A percentile compares a stretch with the other conserved stretches of the same genome.
phyloP scores from a whole-genome alignment of 2,888 invertebrate genomes.

The Cetonia aurata region DNA sequence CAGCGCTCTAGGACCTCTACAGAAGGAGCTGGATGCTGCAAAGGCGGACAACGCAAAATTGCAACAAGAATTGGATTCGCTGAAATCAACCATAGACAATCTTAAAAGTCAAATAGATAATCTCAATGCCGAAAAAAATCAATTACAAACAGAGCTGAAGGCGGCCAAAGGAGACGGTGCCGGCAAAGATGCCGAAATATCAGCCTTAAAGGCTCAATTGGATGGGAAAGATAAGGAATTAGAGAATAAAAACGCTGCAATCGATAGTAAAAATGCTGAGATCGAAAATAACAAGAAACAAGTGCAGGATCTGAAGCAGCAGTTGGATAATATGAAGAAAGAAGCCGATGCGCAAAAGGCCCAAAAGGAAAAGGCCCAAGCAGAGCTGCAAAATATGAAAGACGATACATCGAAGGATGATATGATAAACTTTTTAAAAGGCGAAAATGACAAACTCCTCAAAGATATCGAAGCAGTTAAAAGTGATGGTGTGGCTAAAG shows the following conservation, averaged over 20 bases:
- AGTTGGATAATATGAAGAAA: conserved; percentile 5
- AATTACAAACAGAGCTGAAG: conserved; percentile 30
- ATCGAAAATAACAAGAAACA: conserved; percentile 31
- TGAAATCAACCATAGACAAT: neutral
- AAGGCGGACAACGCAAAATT: conserved; percentile 42
- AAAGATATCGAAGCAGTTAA: conserved; percentile 39
- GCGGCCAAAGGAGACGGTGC: conserved; percentile 25
- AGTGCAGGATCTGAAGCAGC: conserved; percentile 22
- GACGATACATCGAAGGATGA: conserved; percentile 21
- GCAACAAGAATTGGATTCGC: conserved; percentile 30
- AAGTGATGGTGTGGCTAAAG: conserved; percentile 11
- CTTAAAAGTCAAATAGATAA: conserved; percentile 7
- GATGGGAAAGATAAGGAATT: conserved; percentile 27
- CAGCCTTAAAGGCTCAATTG: conserved; percentile 7
- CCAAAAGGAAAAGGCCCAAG: neutral
- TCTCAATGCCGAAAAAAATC: conserved; percentile 13
- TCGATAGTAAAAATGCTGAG: conserved; percentile 14
- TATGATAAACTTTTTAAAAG: conserved; percentile 34
- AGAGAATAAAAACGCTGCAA: conserved; percentile 23
- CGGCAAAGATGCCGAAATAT: conserved; percentile 3
- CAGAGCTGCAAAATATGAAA: conserved; percentile 14
- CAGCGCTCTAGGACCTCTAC: conserved; percentile 29
- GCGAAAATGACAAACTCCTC: conserved; percentile 38
- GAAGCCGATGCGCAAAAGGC: neutral
- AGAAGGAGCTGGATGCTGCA: conserved; percentile 9